Evolutionary conservation across 1,140 invertebrate genomes (phyloP).

Genomic region (Vanessa atalanta): DNA sequence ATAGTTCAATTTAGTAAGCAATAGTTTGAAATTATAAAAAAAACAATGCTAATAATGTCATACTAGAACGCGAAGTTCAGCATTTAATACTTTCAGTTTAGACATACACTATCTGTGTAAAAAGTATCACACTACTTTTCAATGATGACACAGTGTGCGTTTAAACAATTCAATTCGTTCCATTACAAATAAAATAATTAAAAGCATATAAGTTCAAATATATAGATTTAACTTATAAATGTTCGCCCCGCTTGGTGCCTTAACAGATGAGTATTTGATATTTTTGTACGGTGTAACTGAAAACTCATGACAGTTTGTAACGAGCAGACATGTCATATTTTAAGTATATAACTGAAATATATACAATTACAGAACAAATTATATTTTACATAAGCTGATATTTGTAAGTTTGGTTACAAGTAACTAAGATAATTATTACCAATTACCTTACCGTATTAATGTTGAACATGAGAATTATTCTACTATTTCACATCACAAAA

Average conservation of each 20-base stretch:
- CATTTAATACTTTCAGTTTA: background rate
- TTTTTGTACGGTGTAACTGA: constrained; percentile 25
- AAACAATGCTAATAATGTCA: background rate
- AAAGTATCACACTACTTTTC: too few relatives aligned
- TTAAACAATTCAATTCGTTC: background rate
- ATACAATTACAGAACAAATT: background rate
- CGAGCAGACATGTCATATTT: background rate
- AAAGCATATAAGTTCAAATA: constrained; percentile 3
- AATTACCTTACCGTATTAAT: background rate
- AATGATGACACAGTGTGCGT: background rate
- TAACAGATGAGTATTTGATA: constrained; percentile 27
- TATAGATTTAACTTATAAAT: background rate
- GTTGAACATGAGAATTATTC: background rate
- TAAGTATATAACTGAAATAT: background rate
- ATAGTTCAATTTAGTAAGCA: background rate
- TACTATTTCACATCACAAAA: background rate
- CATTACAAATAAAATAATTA: background rate
- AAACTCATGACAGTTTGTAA: background rate
- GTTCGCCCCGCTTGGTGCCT: constrained; percentile 32
- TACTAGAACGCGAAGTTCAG: background rate
- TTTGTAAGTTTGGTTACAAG: background rate
- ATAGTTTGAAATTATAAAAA: background rate
- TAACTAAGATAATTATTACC: background rate
- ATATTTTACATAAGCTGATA: background rate
- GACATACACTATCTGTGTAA: background rate